Evolutionary conservation across 2,797 vertebrate species (phyloP), one percentile per base, ranked within the genome.

Genomic region (Ciconia nigra): DNA sequence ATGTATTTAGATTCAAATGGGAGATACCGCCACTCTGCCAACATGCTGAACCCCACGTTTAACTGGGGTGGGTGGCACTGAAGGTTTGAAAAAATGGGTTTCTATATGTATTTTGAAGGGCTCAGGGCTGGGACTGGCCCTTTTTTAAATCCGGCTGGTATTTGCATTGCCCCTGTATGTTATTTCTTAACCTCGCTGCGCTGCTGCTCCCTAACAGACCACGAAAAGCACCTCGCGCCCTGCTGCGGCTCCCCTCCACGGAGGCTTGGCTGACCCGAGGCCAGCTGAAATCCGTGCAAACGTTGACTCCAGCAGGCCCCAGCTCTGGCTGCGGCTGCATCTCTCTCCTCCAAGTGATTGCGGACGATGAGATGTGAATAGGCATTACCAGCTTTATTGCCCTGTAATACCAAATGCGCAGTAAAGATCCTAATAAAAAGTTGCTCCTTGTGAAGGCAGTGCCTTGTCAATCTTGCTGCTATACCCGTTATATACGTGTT

Each of bases 21-120:
- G 52, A 83, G 69, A 81, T 5, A 7, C 5, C 18, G 4, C 24
- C 39, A 14, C 3, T 9, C 57, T 42, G 44, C 65, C 52, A 37
- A 9, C 6, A 2, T 2, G 7, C 33, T 39, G 46, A 81, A 19
- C 0, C 7, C 15, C 58, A 33, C 0, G 0, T 52, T 82, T 28
- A 35, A 15, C 62, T 54, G 73, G 41, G 28, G 11, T 20, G 65
- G 35, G 17, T 35, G 59, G 14, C 47, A 25, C 35, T 16, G 52
- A n/a, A 37, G 67, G 10, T 26, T 71, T 54, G 28, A 29, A 41
- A 67, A 78, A 42, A 33, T 0, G 5, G 17, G 8, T 25, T 47
- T 26, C 41, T 33, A 3, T 20, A 7, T 12, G 1, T 26, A 3
- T 51, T 90, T 62, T 41, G 51, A n/a, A 72, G 63, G 16, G 39